phyloP scores from a whole-genome alignment of 2,888 invertebrate species.

The Mactromeris polynyma region DNA sequence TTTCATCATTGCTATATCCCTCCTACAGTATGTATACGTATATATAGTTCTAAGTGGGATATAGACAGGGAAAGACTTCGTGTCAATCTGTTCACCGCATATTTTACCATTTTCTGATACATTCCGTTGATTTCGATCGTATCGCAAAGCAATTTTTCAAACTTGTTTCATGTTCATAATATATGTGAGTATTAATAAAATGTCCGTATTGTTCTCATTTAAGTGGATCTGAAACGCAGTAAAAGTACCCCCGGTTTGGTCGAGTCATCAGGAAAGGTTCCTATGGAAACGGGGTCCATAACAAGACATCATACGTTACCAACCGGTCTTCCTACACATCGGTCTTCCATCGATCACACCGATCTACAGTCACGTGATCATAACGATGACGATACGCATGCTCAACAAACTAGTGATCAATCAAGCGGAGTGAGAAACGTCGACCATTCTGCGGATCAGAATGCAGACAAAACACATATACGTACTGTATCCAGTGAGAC shows the following conservation, averaged over 20 bases:
- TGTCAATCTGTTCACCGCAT: too few relatives aligned
- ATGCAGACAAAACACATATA: slow-evolving; percentile 71
- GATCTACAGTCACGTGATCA: slow-evolving; percentile 26
- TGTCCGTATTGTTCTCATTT: slow-evolving; percentile 35
- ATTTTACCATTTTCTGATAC: too few relatives aligned
- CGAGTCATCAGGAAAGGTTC: slow-evolving; percentile 96
- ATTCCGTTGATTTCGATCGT: too few relatives aligned
- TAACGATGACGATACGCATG: slow-evolving; percentile 24
- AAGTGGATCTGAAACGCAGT: slow-evolving; percentile 96
- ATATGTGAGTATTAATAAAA: too few relatives aligned
- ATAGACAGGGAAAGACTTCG: too few relatives aligned
- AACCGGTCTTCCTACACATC: slow-evolving; percentile 76
- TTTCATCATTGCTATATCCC: too few relatives aligned
- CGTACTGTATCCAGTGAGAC: slow-evolving; percentile 82
- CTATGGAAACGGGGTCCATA: slow-evolving; percentile 87
- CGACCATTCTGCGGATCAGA: slow-evolving; percentile 32
- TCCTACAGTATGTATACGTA: too few relatives aligned
- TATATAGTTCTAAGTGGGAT: too few relatives aligned
- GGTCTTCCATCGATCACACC: slow-evolving; percentile 57
- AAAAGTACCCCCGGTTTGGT: slow-evolving; percentile 98
- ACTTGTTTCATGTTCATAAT: too few relatives aligned
- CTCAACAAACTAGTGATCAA: slow-evolving; percentile 35
- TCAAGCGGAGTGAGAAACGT: slow-evolving; percentile 23
- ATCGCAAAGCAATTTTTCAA: too few relatives aligned
- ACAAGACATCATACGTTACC: slow-evolving; percentile 82